Percentiles rank a stretch among this genome's conserved stretches.
phyloP scores from a whole-genome alignment of 2,888 invertebrate species.

The Psylliodes chrysocephalus region DNA sequence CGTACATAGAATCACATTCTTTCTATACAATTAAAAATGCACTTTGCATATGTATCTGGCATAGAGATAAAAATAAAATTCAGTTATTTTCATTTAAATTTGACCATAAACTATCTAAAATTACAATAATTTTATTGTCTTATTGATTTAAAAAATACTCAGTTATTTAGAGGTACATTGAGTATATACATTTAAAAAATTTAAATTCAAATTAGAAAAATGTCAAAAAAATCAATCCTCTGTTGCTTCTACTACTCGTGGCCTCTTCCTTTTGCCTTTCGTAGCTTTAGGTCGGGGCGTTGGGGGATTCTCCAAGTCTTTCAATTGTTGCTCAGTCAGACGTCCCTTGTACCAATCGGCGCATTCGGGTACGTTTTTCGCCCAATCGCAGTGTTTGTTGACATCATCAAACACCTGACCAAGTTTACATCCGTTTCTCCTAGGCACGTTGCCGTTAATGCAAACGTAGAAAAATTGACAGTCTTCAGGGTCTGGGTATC shows the following conservation, averaged over 20 bases:
- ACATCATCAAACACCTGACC: slow-evolving; percentile 91
- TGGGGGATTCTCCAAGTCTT: slow-evolving; percentile 83
- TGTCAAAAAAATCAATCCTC: slow-evolving; percentile 3
- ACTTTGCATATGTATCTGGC: no score
- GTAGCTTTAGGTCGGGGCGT: slow-evolving; percentile 71
- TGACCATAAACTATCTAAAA: no score
- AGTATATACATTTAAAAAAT: no score
- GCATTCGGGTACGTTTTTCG: slow-evolving; percentile 88
- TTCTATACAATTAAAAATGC: no score
- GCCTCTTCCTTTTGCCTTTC: slow-evolving; percentile 65
- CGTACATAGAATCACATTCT: no score
- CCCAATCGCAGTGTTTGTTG: slow-evolving; percentile 84
- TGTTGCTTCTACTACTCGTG: slow-evolving; percentile 42
- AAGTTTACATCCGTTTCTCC: slow-evolving; percentile 87
- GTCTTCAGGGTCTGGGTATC: slow-evolving; percentile 88
- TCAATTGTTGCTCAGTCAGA: slow-evolving; percentile 81
- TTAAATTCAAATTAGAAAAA: no score
- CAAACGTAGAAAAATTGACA: slow-evolving; percentile 94
- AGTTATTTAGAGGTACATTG: no score
- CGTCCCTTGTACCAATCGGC: slow-evolving; percentile 91
- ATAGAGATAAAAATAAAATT: no score
- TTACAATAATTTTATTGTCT: no score
- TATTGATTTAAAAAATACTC: no score
- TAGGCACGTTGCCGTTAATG: slow-evolving; percentile 85
- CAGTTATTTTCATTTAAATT: no score